Base-by-base conservation (phyloP, 2,888 invertebrate genomes). In the Drosophila greeni region DNA sequence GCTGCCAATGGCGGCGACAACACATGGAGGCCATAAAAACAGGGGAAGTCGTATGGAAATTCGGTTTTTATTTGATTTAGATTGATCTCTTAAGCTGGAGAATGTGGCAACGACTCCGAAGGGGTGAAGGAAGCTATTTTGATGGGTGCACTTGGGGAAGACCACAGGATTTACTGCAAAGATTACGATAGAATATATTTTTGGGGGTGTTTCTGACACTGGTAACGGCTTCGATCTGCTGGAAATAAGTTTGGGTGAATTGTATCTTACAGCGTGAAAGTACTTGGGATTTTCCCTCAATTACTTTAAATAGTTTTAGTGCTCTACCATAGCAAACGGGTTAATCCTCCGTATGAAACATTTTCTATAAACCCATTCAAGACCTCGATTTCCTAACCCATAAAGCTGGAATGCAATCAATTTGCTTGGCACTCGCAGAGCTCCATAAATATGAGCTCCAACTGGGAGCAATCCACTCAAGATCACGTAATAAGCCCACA, bases 1-100 rank as follows among this genome's bases (percentile, higher is more conserved):
- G 47, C 31, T 56, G 31, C 66, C 49, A 42, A 40, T 31, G 61
- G 66, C 74, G 61, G 29, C 45, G 45, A 31, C 29, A 47, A 72
- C 76, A 82, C 49, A 84, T 62, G 42, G 33, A 59, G 60, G 66
- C 54, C 60, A 80, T 83, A 70, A 77, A 76, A 73, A 23, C 14
- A 14, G 9, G 24, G 34, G 29, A 66, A 66, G 47, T 23, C 33
- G 52, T 24, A 64, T 20, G 59, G 51, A 51, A 70, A 66, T 81
- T 72, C 65, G 56, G 43, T 57, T 71, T 78, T 78, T 82, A 78
- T 78, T 78, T 71, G 74, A 78, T 78, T 78, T 84, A 82, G 84
- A 78, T 83, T 84, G 78, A 78, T 78, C 78, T 82, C 74, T 71
- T 73, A 82, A 73, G 76, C 71, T 49, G 59, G 57, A 70, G 79